Percentiles rank a stretch among this genome's conserved stretches.
phyloP scores from a whole-genome alignment of 2,113 vertebrate species.

The Zosterops pallidus region DNA sequence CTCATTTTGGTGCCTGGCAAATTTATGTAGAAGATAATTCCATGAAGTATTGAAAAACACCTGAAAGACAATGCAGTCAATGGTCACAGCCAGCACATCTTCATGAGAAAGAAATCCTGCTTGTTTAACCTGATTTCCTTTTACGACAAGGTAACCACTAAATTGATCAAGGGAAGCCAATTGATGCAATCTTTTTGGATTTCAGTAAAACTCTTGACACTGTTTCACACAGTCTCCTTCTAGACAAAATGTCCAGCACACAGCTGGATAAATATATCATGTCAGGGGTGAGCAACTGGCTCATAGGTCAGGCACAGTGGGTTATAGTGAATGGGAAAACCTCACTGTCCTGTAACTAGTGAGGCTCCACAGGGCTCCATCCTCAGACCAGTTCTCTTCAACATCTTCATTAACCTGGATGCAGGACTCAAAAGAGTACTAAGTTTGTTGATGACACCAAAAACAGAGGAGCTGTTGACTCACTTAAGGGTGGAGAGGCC shows the following conservation, averaged over 20 bases:
- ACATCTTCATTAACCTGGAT: background rate
- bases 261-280: background rate
- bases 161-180: background rate
- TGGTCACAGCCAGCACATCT: background rate
- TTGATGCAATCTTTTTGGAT: background rate
- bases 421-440: background rate
- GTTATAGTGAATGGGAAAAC: background rate
- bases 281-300: background rate
- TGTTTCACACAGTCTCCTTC: background rate
- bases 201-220: background rate
- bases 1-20: background rate
- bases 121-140: background rate
- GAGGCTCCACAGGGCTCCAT: background rate
- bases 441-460: background rate
- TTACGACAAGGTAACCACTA: no score
- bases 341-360: background rate
- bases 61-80: background rate
- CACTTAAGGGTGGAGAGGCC: background rate
- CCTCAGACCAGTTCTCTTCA: background rate
- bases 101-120: background rate
- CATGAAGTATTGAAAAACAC: background rate
- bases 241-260: background rate
- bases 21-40: background rate
- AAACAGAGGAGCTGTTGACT: background rate
- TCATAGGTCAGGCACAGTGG: background rate